Evolutionary conservation across 2,113 vertebrate genomes (phyloP), one percentile per base, ranked within the genome.

Genomic region (Tor tambroides): DNA sequence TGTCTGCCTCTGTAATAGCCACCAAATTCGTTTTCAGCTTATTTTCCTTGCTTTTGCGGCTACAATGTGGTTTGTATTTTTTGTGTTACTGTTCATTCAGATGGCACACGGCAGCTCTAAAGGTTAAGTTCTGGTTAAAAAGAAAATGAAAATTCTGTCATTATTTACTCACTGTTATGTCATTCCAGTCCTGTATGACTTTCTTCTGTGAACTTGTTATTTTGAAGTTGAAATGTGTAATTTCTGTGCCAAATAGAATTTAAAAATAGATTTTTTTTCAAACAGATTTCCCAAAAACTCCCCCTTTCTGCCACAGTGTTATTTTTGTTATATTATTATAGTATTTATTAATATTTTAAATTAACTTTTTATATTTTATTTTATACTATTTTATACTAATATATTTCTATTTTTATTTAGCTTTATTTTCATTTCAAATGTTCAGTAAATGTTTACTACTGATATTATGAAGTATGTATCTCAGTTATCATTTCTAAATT

Each of bases 1-100:
- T 84, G 35, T 59, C 72, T 78, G 86, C 14, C 72, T 77, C 32
- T 23, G 11, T 26, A 65, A 63, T 28, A 7, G 76, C 43, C 23
- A 38, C 5, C 59, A 35, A 67, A 69, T 67, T 67, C 6, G 11
- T 41, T 41, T 35, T 54, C 28, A 15, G 85, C 49, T 4, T 56
- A 51, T 30, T 78, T 15, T 78, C 46, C 32, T 35, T 86, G 74
- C 28, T 72, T 71, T 79, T 80, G 30, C 4, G 9, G 23, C 19
- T 35, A 41, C 10, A 26, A 4, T 65, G 30, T 69, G 28, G n/a
- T 41, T 75, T 76, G 15, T 77, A 8, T 41, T 41, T 59, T 76
- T 11, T 9, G 21, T 78, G n/a, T 80, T 61, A 61, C 6, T 38
- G 11, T 77, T 54, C n/a, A 49, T 77, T 77, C 75, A 51, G 43